Evolutionary conservation across 2,888 invertebrate species (phyloP), one percentile per base, ranked within the genome.

Genomic region (Volucella inflata): DNA sequence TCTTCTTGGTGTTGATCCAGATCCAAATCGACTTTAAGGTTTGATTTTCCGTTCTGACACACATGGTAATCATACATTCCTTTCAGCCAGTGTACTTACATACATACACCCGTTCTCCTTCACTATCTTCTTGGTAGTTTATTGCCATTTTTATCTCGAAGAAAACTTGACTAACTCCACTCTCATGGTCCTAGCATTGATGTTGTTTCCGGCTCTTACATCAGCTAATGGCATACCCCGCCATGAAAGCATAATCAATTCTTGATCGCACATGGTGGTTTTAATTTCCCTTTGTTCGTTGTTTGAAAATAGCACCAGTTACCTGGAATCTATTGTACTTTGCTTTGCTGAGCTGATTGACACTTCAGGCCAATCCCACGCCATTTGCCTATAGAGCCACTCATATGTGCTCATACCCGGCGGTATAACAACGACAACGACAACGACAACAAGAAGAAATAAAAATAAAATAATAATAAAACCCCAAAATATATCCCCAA

Each of bases 361-460:
- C 59, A 76, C 76, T 60, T 53, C 44, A 50, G 44, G 59, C 17
- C 50, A 76, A 59, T 68, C 76, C 76, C 76, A 76, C 76, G 76
- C 67, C 42, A 16, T 16, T 38, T 12, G n/a, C 53, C 30, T 30
- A 30, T 30, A 30, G 6, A 30, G 30, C 30, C 30, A 30, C 30
- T 30, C 30, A 21, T 21, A 21, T 21, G 2, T 21, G 21, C 21
- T 21, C 21, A 30, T 6, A 30, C 30, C 30, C 30, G 30, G 6
- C 30, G 30, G 30, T 30, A 30, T 30, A 1, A 30, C 30, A 30
- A 30, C 30, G 30, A 30, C 30, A 30, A 30, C 30, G n/a, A 30
- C 4, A 6, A 30, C 4, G 30, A 21, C 21, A 21, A 21, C 21
- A 21, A 21, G 2, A 2, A 2, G 21, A 21, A 21, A 21, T 21